Conservation (phyloP, 2,797 vertebrate genomes). For the Coregonus ussuriensis region DNA sequence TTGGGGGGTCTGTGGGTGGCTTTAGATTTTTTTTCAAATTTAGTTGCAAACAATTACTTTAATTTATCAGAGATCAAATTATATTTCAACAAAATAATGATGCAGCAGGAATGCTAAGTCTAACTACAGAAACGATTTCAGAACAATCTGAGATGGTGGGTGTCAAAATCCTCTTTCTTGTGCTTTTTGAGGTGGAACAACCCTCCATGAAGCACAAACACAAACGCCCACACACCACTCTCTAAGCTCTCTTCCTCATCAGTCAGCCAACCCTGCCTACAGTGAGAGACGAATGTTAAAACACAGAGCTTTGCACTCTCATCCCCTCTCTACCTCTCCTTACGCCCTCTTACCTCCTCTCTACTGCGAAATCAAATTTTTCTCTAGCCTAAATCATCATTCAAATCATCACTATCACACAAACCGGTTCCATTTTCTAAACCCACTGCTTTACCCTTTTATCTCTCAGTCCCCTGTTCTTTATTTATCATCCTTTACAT, state of each 20-base stretch:
- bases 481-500: neutral
- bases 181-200: too few species aligned
- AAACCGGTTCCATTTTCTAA: neutral
- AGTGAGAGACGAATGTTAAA: slow-evolving; percentile 46
- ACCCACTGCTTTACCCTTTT: neutral
- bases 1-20: too few species aligned
- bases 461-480: too few species aligned
- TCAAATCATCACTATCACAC: neutral
- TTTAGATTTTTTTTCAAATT: too few species aligned
- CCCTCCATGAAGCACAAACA: too few species aligned
- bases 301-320: slow-evolving; percentile 45
- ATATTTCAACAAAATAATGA: too few species aligned
- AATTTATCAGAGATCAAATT: too few species aligned
- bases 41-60: too few species aligned
- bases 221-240: neutral
- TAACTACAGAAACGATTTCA: too few species aligned
- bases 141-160: too few species aligned
- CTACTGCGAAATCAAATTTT: slow-evolving; percentile 19
- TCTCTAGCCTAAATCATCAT: neutral
- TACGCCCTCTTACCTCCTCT: slow-evolving; percentile 48
- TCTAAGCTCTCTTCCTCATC: slow-evolving; percentile 40
- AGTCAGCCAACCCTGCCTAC: slow-evolving; percentile 44
- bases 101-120: too few species aligned
- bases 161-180: too few species aligned
- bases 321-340: slow-evolving; percentile 31